These are phyloP conservation scores for Digitonthophagus gazella DNA, from an alignment of 2,888 invertebrate species.

Conservation along the genomic window DNA sequence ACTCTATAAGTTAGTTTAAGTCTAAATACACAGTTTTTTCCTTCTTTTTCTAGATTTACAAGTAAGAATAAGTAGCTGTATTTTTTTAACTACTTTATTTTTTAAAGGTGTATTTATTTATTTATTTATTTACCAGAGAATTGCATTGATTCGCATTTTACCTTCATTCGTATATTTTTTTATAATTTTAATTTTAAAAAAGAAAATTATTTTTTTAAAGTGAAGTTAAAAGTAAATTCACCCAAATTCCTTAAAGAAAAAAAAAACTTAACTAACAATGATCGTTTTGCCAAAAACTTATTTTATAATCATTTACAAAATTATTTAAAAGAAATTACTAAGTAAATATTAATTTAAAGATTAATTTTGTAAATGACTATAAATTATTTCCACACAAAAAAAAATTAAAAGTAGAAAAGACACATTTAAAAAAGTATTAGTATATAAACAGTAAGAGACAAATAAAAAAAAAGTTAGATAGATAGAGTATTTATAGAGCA, in stretches of 20 bases:
- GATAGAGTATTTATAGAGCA: conserved; percentile 45
- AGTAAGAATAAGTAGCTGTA: conserved; percentile 33
- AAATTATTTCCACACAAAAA: conserved; percentile 1
- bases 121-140: conserved; percentile 16
- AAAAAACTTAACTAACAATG: conserved; percentile 39
- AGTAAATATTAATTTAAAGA: too few relatives aligned
- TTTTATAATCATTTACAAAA: conserved; percentile 23
- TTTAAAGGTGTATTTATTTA: too few relatives aligned
- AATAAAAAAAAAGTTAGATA: conserved; percentile 2
- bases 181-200: conserved; percentile 8
- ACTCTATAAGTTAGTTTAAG: neutral
- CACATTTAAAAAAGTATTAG: too few relatives aligned
- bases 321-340: neutral
- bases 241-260: conserved; percentile 55
- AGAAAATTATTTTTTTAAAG: too few relatives aligned
- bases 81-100: conserved; percentile 13
- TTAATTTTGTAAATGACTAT: conserved; percentile 1
- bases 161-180: conserved; percentile 35
- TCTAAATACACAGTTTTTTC: conserved; percentile 5
- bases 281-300: conserved; percentile 50
- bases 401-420: conserved; percentile 20
- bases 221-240: too few relatives aligned
- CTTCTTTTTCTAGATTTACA: conserved; percentile 33
- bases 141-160: conserved; percentile 38
- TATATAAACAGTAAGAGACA: conserved; percentile 18